A percentile compares a stretch with the other conserved stretches of the same genome.
These are phyloP conservation scores for Actinernus sp. DNA, from an alignment of 92 coral and sea anemone genomes.

Conservation along the genomic window DNA sequence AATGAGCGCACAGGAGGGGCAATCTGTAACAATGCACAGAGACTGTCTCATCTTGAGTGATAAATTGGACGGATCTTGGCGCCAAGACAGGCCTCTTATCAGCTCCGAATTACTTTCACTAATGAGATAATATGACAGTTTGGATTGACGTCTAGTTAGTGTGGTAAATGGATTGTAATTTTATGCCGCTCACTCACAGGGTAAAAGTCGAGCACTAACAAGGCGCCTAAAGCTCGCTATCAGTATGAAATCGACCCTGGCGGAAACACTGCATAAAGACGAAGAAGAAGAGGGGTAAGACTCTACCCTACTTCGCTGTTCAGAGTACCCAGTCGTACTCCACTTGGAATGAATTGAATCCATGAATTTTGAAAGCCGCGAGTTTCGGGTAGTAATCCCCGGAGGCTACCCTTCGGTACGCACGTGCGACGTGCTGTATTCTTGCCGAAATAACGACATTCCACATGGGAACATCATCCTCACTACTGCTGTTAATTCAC, in stretches of 20 bases:
- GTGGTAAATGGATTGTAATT: conserved; percentile 44
- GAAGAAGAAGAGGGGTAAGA: not conserved
- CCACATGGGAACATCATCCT: conserved; percentile 1
- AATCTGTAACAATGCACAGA: not conserved
- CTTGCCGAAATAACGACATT: not conserved
- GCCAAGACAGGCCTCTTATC: not conserved
- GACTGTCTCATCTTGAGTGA: not conserved
- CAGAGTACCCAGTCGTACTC: not conserved
- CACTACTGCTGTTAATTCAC: conserved; percentile 7
- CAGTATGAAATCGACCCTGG: conserved; percentile 8
- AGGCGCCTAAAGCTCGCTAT: conserved; percentile 60
- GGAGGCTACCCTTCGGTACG: conserved; percentile 5
- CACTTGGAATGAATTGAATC: not conserved
- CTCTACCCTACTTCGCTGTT: not conserved
- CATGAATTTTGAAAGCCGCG: conserved; percentile 3
- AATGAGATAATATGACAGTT: conserved; percentile 96
- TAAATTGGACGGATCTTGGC: not conserved
- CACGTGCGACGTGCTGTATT: not conserved
- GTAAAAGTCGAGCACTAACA: conserved; percentile 47
- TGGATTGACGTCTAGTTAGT: conserved; percentile 91
- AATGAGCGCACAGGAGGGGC: too few species aligned
- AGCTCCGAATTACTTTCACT: conserved; percentile 27
- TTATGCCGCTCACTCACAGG: conserved; percentile 30
- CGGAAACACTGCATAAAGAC: conserved; percentile 1
- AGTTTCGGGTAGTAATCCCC: not conserved